A percentile compares a stretch with the other conserved stretches of the same genome.
These are phyloP conservation scores for Alauda arvensis DNA, from an alignment of 2,797 vertebrate genomes.

Conservation along the genomic window DNA sequence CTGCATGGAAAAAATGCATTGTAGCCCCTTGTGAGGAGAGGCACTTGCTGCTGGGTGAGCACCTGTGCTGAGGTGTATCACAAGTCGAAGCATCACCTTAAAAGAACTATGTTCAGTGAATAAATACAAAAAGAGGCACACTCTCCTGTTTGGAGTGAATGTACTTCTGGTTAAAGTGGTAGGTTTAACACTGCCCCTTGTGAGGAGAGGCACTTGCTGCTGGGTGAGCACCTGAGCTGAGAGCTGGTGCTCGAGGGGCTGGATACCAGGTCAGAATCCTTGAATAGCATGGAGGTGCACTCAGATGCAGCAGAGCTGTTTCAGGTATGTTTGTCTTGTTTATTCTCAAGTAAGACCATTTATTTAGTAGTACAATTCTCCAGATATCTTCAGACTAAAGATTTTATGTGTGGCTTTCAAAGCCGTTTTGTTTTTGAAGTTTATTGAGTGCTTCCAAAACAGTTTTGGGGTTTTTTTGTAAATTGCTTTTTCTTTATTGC, in stretches of 20 bases:
- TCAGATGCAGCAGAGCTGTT: background rate
- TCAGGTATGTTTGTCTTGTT: background rate
- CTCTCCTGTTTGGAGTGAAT: background rate
- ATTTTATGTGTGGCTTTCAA: background rate
- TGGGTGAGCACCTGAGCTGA: background rate
- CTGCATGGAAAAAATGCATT: background rate
- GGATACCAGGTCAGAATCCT: no score
- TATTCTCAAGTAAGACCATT: background rate
- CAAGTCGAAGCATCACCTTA: background rate
- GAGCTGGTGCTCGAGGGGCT: accelerated
- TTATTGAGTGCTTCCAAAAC: background rate
- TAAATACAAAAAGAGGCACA: background rate
- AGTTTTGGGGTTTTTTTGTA: no score
- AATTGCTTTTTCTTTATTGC: background rate
- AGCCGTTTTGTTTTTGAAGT: background rate
- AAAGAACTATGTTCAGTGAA: background rate
- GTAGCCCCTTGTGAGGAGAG: background rate
- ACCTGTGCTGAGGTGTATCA: background rate
- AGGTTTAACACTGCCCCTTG: background rate
- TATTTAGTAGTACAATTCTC: background rate
- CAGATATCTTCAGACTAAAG: background rate
- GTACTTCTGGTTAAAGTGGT: background rate
- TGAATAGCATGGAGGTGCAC: background rate
- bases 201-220: background rate
- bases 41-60: background rate